Evolutionary conservation across 2,888 invertebrate genomes (phyloP).

Genomic region (Melanotus villosus): DNA sequence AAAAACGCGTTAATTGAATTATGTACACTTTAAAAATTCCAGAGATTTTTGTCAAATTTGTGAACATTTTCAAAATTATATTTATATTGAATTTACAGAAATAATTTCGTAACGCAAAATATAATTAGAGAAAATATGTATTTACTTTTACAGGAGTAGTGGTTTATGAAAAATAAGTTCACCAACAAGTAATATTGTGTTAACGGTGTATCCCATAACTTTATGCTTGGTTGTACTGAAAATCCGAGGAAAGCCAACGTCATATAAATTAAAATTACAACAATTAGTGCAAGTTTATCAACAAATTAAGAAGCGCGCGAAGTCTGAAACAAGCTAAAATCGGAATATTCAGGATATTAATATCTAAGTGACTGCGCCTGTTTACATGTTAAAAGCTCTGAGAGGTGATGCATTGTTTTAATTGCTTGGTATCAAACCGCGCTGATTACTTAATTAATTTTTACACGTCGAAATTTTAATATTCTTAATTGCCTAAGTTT

Average conservation of each 20-base stretch:
- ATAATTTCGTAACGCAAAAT: no score
- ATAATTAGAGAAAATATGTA: slow-evolving; percentile 1
- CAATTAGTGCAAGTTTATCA: slow-evolving; percentile 57
- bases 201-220: slow-evolving; percentile 24
- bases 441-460: slow-evolving; percentile 58
- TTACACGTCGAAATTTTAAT: slow-evolving; percentile 44
- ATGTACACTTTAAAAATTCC: slow-evolving; percentile 43
- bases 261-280: slow-evolving; percentile 58
- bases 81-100: slow-evolving; percentile 18
- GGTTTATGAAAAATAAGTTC: background rate
- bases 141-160: no score
- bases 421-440: slow-evolving; percentile 58
- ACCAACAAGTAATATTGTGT: background rate
- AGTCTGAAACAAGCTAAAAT: slow-evolving; percentile 29
- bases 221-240: background rate
- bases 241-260: slow-evolving; percentile 33
- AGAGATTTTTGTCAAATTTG: background rate
- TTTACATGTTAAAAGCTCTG: slow-evolving; percentile 52
- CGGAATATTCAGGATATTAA: slow-evolving; percentile 42
- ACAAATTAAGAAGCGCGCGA: slow-evolving; percentile 53
- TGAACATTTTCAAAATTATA: slow-evolving; percentile 3
- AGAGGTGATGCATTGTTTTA: slow-evolving; percentile 59
- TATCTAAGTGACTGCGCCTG: slow-evolving; percentile 45
- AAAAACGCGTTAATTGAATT: slow-evolving; percentile 59
- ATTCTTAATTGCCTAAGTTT: slow-evolving; percentile 19